These are phyloP conservation scores for Atherinomorus stipes DNA, from an alignment of 2,113 vertebrate species.

Conservation along the genomic window DNA sequence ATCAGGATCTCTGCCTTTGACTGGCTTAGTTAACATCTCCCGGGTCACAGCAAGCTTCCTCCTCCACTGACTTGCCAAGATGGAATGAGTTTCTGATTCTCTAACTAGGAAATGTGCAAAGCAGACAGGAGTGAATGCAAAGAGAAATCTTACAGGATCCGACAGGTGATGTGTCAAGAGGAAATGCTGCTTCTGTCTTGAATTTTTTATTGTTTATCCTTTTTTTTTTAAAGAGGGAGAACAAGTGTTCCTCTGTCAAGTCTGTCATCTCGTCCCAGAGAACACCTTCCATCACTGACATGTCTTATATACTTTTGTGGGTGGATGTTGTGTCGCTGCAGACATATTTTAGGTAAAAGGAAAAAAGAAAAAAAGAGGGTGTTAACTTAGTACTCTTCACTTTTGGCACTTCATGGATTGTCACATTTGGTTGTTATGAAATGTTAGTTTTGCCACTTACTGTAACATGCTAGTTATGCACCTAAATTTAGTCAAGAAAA, in stretches of 20 bases:
- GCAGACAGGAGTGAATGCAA: background rate
- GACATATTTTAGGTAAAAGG: background rate
- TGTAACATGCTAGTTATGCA: too few relatives aligned
- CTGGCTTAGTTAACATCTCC: constrained; percentile 17
- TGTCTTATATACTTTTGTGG: background rate
- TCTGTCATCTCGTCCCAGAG: constrained; percentile 10
- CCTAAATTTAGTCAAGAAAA: too few relatives aligned
- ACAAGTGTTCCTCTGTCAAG: constrained; percentile 20
- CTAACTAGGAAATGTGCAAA: constrained; percentile 28
- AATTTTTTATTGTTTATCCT: background rate
- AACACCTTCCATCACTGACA: background rate
- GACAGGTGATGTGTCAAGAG: background rate
- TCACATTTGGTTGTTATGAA: too few relatives aligned
- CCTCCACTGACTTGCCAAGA: background rate
- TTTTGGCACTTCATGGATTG: too few relatives aligned
- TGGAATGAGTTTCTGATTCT: constrained; percentile 7
- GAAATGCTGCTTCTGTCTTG: background rate
- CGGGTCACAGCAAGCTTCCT: background rate
- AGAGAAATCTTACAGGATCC: background rate
- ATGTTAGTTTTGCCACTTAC: too few relatives aligned
- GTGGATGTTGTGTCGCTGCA: background rate
- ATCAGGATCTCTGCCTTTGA: constrained; percentile 23
- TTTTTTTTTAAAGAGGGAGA: background rate
- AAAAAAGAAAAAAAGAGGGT: too few relatives aligned
- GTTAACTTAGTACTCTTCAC: too few relatives aligned